Percentiles rank a stretch among this genome's conserved stretches.
These are phyloP conservation scores for Bombylius discolor DNA, from an alignment of 2,888 invertebrate genomes.

Conservation along the genomic window DNA sequence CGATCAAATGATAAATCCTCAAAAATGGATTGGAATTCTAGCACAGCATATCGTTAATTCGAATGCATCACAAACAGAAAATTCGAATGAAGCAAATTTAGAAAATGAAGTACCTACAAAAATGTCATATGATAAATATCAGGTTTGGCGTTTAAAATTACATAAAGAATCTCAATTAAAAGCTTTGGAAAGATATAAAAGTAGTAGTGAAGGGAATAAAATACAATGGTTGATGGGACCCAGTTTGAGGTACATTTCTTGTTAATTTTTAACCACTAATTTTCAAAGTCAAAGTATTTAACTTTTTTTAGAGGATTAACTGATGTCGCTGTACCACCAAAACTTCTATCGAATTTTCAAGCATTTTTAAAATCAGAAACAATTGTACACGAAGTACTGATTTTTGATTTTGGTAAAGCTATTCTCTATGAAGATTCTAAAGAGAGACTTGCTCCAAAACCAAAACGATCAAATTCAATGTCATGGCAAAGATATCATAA, in stretches of 20 bases:
- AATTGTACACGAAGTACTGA: constrained; percentile 51
- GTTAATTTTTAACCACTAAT: no score
- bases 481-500: constrained; percentile 62
- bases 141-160: constrained; percentile 39
- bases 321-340: constrained; percentile 62
- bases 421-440: constrained; percentile 55
- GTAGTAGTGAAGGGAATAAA: constrained; percentile 38
- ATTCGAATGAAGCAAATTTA: constrained; percentile 20
- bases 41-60: constrained; percentile 33
- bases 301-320: constrained; percentile 38
- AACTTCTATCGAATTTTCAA: constrained; percentile 36
- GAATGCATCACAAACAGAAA: constrained; percentile 18
- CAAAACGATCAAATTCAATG: constrained; percentile 24
- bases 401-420: constrained; percentile 62
- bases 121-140: constrained; percentile 38
- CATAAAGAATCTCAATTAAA: constrained; percentile 35
- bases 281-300: no score
- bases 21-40: constrained; percentile 34
- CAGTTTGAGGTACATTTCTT: constrained; percentile 29
- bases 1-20: constrained; percentile 32
- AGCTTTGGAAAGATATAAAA: constrained; percentile 35
- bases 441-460: constrained; percentile 29
- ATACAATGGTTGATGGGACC: constrained; percentile 49
- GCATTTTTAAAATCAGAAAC: constrained; percentile 44
- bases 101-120: constrained; percentile 14